A percentile compares a stretch with the other conserved stretches of the same genome.
Conservation (phyloP, 2,888 invertebrate species). For the Sinodicranocentrus sp. region DNA sequence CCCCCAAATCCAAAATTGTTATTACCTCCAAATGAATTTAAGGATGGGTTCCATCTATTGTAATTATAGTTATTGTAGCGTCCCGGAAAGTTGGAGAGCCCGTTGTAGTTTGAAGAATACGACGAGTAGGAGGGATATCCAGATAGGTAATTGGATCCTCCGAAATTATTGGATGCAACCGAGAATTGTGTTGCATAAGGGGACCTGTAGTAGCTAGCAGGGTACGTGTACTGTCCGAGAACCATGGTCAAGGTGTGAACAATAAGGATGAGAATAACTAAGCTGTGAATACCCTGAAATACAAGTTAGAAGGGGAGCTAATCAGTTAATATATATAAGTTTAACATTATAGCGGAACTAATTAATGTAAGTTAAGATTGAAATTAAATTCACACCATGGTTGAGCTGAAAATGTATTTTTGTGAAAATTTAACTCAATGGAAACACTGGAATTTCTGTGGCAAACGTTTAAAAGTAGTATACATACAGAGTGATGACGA, state of each 20-base stretch:
- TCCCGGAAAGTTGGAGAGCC: background rate
- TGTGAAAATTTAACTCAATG: background rate
- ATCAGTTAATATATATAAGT: background rate
- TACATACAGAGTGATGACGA: background rate
- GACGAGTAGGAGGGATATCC: too few species aligned
- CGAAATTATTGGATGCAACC: background rate
- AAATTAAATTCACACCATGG: background rate
- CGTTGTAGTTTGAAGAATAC: background rate
- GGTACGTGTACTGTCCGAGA: constrained; percentile 24
- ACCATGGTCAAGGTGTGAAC: background rate
- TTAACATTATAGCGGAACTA: background rate
- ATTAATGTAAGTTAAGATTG: background rate
- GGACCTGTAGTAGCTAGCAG: constrained; percentile 32
- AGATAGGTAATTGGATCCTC: too few species aligned
- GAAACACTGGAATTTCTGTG: too few species aligned
- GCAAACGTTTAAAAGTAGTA: background rate
- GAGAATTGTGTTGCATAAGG: constrained; percentile 21
- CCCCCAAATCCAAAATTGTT: constrained; percentile 20
- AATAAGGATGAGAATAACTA: background rate
- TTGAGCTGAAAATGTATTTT: background rate
- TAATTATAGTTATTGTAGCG: constrained; percentile 27
- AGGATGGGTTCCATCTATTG: constrained; percentile 35
- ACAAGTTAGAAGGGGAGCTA: background rate
- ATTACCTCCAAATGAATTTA: constrained; percentile 5
- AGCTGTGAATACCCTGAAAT: background rate